phyloP scores from a whole-genome alignment of 2,888 invertebrate genomes.

The Drosophila testacea region DNA sequence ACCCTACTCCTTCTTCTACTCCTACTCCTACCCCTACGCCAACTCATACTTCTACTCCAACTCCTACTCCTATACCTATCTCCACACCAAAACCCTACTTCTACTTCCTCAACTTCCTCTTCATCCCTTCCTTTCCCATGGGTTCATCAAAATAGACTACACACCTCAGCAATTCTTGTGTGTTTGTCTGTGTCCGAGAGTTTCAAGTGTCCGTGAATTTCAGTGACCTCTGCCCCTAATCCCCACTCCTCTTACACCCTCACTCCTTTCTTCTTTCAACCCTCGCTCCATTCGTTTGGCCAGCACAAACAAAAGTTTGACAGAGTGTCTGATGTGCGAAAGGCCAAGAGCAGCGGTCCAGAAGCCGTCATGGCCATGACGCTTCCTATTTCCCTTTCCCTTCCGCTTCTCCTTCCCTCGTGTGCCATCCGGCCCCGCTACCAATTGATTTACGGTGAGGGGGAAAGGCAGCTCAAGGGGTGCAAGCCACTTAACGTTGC shows the following conservation, averaged over 20 bases:
- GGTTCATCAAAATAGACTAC: background rate
- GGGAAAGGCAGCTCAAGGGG: slow-evolving; percentile 33
- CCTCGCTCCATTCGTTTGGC: slow-evolving; percentile 2
- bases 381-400: background rate
- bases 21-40: background rate
- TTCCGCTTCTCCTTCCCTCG: background rate
- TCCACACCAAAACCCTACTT: background rate
- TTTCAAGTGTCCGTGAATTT: slow-evolving; percentile 49
- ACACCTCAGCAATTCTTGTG: slow-evolving; percentile 41
- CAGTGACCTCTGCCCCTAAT: background rate
- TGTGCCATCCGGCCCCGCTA: background rate
- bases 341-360: slow-evolving; percentile 73
- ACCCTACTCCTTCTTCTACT: background rate
- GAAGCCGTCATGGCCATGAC: slow-evolving; percentile 60
- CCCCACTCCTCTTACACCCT: background rate
- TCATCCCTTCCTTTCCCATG: background rate
- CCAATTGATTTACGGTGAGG: slow-evolving; percentile 67
- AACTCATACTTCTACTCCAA: no score
- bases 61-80: background rate
- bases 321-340: slow-evolving; percentile 78
- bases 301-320: slow-evolving; percentile 76
- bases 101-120: background rate
- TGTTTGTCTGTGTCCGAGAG: slow-evolving; percentile 8
- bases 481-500: slow-evolving; percentile 70
- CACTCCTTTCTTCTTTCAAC: background rate